Conservation (phyloP, 2,113 vertebrate species). For the Etia nguti region DNA sequence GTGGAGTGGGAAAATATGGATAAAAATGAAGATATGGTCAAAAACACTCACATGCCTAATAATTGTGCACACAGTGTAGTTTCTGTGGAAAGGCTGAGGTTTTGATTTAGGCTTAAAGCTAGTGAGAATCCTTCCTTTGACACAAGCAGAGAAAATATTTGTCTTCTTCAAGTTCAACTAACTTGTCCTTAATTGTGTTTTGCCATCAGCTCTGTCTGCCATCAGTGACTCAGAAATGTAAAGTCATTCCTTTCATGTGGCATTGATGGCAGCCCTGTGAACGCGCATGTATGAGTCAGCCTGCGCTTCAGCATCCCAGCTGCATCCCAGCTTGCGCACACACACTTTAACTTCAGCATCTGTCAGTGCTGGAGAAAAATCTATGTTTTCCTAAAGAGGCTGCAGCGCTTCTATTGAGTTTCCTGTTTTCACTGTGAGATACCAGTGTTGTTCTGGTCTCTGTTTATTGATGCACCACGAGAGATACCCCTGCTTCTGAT, state of each 20-base stretch:
- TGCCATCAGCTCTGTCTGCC: slow-evolving; percentile 25
- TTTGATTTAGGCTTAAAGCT: background rate
- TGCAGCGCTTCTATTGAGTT: slow-evolving; percentile 34
- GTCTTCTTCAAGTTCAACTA: background rate
- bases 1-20: background rate
- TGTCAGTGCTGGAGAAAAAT: slow-evolving; percentile 44
- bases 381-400: slow-evolving; percentile 37
- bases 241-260: slow-evolving; percentile 43
- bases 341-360: slow-evolving; percentile 41
- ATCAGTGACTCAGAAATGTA: slow-evolving; percentile 34
- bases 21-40: background rate
- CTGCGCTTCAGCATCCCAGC: slow-evolving; percentile 28
- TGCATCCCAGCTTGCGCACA: slow-evolving; percentile 46
- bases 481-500: slow-evolving; percentile 16
- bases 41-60: background rate
- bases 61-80: background rate
- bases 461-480: slow-evolving; percentile 46
- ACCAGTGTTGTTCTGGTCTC: slow-evolving; percentile 24
- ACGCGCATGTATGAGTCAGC: background rate
- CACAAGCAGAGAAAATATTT: background rate
- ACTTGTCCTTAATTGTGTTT: background rate
- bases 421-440: slow-evolving; percentile 37
- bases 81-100: background rate
- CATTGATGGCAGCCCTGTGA: background rate
- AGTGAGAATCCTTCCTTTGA: background rate